Evolutionary conservation across 1,140 invertebrate species (phyloP), one percentile per base, ranked within the genome.

Genomic region (Cardiocondyla obscurior): DNA sequence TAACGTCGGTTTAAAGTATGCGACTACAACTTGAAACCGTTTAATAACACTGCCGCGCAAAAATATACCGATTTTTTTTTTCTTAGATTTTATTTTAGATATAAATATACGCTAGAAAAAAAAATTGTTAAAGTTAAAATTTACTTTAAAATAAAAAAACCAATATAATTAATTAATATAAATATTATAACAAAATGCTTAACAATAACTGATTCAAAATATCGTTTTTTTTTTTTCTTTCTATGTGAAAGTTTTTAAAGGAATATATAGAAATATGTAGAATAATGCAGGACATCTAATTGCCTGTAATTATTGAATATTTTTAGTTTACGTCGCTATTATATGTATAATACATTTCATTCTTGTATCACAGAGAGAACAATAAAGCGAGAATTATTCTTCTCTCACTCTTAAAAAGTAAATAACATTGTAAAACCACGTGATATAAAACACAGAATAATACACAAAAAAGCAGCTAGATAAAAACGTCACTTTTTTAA

Each of bases 1-100:
- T 79, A 79, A 69, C 30, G 62, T 79, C 46, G 46, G 46, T 28
- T 53, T 53, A 67, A 77, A 77, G n/a, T 69, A 69, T 39, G 33
- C 42, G 28, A 33, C n/a, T 30, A n/a, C 65, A 64, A 65, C 14
- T 51, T 10, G 46, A 65, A 30, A 51, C 44, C 19, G 25, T 39
- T 53, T 28, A 30, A 69, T 79, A 46, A 79, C 14, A n/a, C 8
- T 16, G 7, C 6, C 22, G 33, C 3, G 36, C 33, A 33, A 30
- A 12, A 16, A 14, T 28, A 39, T 49, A 51, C 16, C n/a, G n/a
- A n/a, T 0, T 19, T 12, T 36, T 79, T 79, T 79, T 53, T 67
- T 69, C 7, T 14, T 10, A 1, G 2, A n/a, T 25, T 28, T 62
- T n/a, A n/a, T n/a, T 39, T 16, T 8, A 36, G 39, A 10, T 57